phyloP scores from a whole-genome alignment of 2,888 invertebrate genomes.

The Apodemia zela region DNA sequence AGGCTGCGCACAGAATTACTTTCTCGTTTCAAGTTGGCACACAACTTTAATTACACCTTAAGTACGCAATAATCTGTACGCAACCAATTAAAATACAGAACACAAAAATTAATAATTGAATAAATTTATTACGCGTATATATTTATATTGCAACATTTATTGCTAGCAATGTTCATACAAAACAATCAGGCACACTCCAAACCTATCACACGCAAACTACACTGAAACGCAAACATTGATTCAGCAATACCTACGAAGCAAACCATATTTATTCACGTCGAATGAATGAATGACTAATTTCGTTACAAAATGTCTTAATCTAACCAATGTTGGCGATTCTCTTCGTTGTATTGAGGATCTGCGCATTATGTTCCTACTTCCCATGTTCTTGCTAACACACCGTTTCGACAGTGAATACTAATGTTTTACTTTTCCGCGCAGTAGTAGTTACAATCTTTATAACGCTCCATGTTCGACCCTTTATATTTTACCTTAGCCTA shows the following conservation, averaged over 20 bases:
- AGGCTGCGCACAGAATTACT: conserved; percentile 18
- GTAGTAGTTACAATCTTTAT: conserved; percentile 9
- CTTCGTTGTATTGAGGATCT: conserved; percentile 18
- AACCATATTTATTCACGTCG: conserved; percentile 33
- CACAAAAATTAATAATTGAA: conserved; percentile 23
- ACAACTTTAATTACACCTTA: conserved; percentile 32
- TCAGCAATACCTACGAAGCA: conserved; percentile 34
- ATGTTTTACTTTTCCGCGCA: conserved; percentile 14
- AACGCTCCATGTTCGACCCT: conserved; percentile 18
- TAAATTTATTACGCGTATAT: conserved; percentile 44
- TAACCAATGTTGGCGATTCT: conserved; percentile 11
- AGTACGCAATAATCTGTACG: conserved; percentile 46
- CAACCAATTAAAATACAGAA: conserved; percentile 35
- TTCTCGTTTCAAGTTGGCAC: conserved; percentile 14
- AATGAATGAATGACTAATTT: conserved; percentile 15
- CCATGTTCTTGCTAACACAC: neutral
- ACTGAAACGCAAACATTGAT: conserved; percentile 57
- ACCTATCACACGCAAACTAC: conserved; percentile 45
- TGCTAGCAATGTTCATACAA: conserved; percentile 54
- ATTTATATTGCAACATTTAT: conserved; percentile 62
- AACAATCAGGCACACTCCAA: conserved; percentile 55
- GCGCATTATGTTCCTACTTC: neutral
- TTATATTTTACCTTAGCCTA: conserved; percentile 28
- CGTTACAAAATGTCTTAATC: conserved; percentile 14
- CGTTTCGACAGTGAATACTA: conserved; percentile 12